These are phyloP conservation scores for Rhyacophila evoluta DNA, from an alignment of 2,888 invertebrate species.

Conservation along the genomic window DNA sequence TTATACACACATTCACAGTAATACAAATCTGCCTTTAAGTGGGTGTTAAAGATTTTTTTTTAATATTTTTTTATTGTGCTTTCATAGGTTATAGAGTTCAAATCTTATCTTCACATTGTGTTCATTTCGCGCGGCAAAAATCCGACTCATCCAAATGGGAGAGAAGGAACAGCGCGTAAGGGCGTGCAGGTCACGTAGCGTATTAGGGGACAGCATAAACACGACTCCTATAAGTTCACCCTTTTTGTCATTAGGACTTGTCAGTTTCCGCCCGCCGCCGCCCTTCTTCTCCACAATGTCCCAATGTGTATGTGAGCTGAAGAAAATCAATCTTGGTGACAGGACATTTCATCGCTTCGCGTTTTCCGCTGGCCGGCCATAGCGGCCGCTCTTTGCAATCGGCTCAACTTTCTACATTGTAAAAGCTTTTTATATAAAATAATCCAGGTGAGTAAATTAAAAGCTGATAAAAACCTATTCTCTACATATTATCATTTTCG, in stretches of 20 bases:
- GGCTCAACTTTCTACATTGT: background rate
- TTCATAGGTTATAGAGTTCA: too few relatives aligned
- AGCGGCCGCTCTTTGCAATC: constrained; percentile 16
- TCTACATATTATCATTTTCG: too few relatives aligned
- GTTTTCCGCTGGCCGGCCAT: constrained; percentile 36
- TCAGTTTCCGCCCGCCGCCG: constrained; percentile 32
- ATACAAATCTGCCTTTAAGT: too few relatives aligned
- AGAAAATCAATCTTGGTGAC: constrained; percentile 55
- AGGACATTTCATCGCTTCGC: constrained; percentile 54
- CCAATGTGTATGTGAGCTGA: constrained; percentile 35
- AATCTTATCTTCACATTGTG: background rate
- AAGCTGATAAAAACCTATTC: too few relatives aligned
- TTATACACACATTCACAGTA: too few relatives aligned
- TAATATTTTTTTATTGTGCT: too few relatives aligned
- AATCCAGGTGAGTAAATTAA: too few relatives aligned
- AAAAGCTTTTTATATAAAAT: too few relatives aligned
- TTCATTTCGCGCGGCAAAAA: constrained; percentile 27
- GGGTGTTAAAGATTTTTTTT: too few relatives aligned
- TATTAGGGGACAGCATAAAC: constrained; percentile 53
- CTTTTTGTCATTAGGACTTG: constrained; percentile 54
- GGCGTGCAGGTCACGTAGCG: constrained; percentile 51
- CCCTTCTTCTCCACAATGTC: constrained; percentile 8
- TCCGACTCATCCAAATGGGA: constrained; percentile 38
- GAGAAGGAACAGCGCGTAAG: constrained; percentile 27
- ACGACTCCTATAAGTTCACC: constrained; percentile 50